Conservation (phyloP, 2,888 invertebrate genomes). For the Chironomus tentans region DNA sequence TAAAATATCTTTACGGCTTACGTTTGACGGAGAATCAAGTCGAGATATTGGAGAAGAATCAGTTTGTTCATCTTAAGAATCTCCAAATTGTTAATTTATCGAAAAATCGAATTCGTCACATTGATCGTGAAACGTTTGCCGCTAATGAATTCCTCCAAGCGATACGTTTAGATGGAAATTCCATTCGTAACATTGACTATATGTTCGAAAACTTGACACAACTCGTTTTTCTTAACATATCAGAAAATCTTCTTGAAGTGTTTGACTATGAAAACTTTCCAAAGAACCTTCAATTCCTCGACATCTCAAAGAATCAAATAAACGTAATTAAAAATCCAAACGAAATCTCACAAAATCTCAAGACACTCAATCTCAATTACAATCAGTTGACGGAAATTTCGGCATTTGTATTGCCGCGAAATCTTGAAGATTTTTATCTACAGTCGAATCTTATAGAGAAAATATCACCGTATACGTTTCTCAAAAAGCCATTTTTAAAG, state of each 20-base stretch:
- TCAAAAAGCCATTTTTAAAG: conserved; percentile 20
- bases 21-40: conserved; percentile 25
- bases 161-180: conserved; percentile 23
- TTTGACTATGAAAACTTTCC: conserved; percentile 26
- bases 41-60: conserved; percentile 15
- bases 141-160: conserved; percentile 24
- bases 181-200: conserved; percentile 24
- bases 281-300: conserved; percentile 23
- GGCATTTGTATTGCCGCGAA: conserved; percentile 22
- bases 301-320: conserved; percentile 25
- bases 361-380: conserved; percentile 25
- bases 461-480: conserved; percentile 24
- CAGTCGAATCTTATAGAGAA: conserved; percentile 24
- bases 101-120: conserved; percentile 22
- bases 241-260: conserved; percentile 20
- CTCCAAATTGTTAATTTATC: conserved; percentile 25
- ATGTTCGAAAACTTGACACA: conserved; percentile 26
- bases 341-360: conserved; percentile 26
- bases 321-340: conserved; percentile 26
- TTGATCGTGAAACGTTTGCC: conserved; percentile 21
- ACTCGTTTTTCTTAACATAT: conserved; percentile 23
- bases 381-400: conserved; percentile 25
- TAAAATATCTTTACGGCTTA: conserved; percentile 26
- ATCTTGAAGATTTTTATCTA: conserved; percentile 25
- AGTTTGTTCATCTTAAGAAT: conserved; percentile 19